These are phyloP conservation scores for Serinus canaria DNA, from an alignment of 2,113 vertebrate genomes.

Conservation along the genomic window DNA sequence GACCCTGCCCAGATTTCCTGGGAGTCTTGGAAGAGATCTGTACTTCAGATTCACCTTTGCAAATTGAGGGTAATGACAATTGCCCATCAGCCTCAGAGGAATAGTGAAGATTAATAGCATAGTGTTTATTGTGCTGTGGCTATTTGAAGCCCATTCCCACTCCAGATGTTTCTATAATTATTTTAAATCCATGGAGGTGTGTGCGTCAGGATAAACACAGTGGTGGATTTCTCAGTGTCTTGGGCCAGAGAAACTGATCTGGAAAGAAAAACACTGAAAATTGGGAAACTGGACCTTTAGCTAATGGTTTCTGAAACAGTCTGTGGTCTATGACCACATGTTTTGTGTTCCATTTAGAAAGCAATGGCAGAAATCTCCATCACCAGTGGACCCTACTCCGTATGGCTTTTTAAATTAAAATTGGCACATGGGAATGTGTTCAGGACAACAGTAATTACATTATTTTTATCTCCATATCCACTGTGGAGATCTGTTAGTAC, in stretches of 20 bases:
- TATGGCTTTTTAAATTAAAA: neutral
- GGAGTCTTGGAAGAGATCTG: neutral
- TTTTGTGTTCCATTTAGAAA: neutral
- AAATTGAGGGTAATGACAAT: neutral
- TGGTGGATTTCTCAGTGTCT: neutral
- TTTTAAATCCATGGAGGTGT: neutral
- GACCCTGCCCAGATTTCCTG: neutral
- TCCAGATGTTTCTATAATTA: neutral
- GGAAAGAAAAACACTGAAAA: neutral
- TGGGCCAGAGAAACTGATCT: neutral
- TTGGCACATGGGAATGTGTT: neutral
- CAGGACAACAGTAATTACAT: neutral
- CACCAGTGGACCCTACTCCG: neutral
- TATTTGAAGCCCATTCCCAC: neutral
- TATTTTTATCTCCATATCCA: neutral
- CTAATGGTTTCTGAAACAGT: neutral
- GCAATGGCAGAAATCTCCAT: neutral
- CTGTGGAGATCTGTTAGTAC: neutral
- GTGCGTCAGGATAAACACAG: neutral
- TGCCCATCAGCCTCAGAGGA: neutral
- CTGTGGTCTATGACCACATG: neutral
- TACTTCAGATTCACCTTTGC: neutral
- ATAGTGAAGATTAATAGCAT: neutral
- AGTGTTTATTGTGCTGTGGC: neutral
- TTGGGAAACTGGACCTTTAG: neutral